Evolutionary conservation across 2,888 invertebrate species (phyloP), one percentile per base, ranked within the genome.

Genomic region (Tipula vernalis): DNA sequence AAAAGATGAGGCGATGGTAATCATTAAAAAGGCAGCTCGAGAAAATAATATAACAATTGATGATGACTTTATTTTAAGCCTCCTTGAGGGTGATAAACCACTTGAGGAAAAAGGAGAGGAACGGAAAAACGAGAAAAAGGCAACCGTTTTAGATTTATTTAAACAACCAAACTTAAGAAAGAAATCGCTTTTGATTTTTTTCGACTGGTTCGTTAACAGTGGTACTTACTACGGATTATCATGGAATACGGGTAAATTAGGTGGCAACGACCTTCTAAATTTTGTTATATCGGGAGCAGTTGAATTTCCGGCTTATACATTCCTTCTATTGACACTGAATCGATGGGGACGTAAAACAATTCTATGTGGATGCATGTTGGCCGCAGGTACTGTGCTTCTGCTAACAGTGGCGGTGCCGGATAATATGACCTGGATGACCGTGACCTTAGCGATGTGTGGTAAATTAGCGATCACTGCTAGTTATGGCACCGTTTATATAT

Each of bases 141-240:
- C 93, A 0, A 93, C 93, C 0, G 91, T 94, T 0, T 91, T 94
- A 83, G 94, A 95, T 90, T 91, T 95, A 13, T 93, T 95, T 88
- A 92, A 92, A 87, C 93, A 94, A 90, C 93, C 94, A 0, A 95
- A 94, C 89, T 91, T 96, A 85, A 92, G 94, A 87, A 93, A 92
- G 88, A 94, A 94, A 89, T 93, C 94, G 47, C 90, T 95, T n/a
- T 92, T 95, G 86, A 93, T 96, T 88, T 95, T 95, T 91, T 95
- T 95, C 90, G 94, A 95, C 90, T 96, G 96, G 96, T 94, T 96
- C 90, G 95, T 95, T 18, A 95, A 95, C 89, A 95, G 95, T 89
- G 94, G 95, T 87, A 95, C 95, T 8, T 96, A 96, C 90, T 96
- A 96, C 89, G 96, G 96, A 0, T 91, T 96, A 6, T 95, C 96